Base-by-base conservation (phyloP, 1,140 invertebrate genomes). In the Plutomurus gul region DNA sequence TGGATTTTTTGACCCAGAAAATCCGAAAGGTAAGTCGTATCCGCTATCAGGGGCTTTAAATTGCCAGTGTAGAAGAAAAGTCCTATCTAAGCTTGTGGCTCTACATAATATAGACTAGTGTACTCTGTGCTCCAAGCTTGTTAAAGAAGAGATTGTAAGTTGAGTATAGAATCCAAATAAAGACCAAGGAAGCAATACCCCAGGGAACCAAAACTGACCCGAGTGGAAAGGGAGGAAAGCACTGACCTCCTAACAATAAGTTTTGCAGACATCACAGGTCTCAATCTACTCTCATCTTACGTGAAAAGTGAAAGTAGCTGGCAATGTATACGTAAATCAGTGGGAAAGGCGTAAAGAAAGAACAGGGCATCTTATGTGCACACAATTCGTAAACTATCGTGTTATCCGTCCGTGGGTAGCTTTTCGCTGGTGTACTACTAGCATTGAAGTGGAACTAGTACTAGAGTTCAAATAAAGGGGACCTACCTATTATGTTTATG, bases 251-350 rank as follows among this genome's bases (percentile, higher is more conserved):
- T 27, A 65, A 65, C 56, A 33, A 65, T 65, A 65, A 65, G 27
- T 33, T 27, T 30, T 65, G 27, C 56, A 65, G 56, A 33, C 56
- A 65, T 65, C 30, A 65, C 56, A 65, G 36, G 56, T 65, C 56
- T 65, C 56, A 65, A 65, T 65, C 56, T 65, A 65, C 56, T 65
- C 27, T 65, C 27, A 65, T 65, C 56, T 65, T 30, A 65, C 22
- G n/a, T 16, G 10, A 30, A 65, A 51, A 65, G 56, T 65, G 56
- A 65, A 65, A 65, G 56, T 30, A 65, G n/a, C n/a, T n/a, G 56
- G 36, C 56, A 65, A 65, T 65, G 27, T 65, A 65, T 65, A n/a
- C 56, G 18, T 30, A 65, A 65, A 65, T 65, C 56, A 25, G 56
- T 36, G 18, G 18, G 27, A 33, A 65, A 65, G 56, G 56, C 56